phyloP scores from a whole-genome alignment of 1,140 invertebrate species.

The Matsumurasca onukii region DNA sequence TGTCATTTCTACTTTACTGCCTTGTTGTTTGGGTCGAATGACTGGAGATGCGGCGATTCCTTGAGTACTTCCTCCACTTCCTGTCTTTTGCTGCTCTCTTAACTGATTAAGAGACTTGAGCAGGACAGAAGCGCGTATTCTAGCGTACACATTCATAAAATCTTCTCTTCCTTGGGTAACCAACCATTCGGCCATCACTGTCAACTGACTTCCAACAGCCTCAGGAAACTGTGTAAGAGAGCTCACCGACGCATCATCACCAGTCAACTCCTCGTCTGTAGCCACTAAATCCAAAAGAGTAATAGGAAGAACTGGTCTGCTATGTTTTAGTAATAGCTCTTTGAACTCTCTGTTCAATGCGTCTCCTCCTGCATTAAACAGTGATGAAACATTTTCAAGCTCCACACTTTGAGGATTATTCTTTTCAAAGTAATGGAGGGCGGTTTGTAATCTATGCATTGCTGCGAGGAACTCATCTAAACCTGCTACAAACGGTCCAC shows the following conservation, averaged over 20 bases:
- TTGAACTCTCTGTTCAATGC: conserved; percentile 85
- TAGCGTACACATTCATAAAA: conserved; percentile 78
- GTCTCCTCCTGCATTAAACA: conserved; percentile 72
- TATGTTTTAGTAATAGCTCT: conserved; percentile 80
- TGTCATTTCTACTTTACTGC: conserved; percentile 55
- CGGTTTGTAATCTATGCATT: conserved; percentile 81
- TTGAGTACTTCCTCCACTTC: conserved; percentile 64
- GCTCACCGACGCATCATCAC: conserved; percentile 50
- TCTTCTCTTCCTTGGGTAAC: conserved; percentile 75
- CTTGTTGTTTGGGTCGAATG: conserved; percentile 51
- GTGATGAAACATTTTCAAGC: conserved; percentile 82
- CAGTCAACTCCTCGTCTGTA: conserved; percentile 66
- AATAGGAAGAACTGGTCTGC: conserved; percentile 81
- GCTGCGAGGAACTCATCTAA: conserved; percentile 76
- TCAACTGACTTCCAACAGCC: conserved; percentile 66
- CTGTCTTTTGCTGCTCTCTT: conserved; percentile 78
- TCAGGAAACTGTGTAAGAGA: conserved; percentile 61
- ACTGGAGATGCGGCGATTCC: conserved; percentile 43
- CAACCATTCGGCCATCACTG: conserved; percentile 81
- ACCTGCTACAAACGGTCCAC: conserved; percentile 65
- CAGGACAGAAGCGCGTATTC: conserved; percentile 73
- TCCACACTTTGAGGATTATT: conserved; percentile 93
- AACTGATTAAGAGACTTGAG: conserved; percentile 72
- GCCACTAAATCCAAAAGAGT: conserved; percentile 82
- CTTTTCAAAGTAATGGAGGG: conserved; percentile 89